Evolutionary conservation across 2,113 vertebrate species (phyloP).

Genomic region (Myodes glareolus): DNA sequence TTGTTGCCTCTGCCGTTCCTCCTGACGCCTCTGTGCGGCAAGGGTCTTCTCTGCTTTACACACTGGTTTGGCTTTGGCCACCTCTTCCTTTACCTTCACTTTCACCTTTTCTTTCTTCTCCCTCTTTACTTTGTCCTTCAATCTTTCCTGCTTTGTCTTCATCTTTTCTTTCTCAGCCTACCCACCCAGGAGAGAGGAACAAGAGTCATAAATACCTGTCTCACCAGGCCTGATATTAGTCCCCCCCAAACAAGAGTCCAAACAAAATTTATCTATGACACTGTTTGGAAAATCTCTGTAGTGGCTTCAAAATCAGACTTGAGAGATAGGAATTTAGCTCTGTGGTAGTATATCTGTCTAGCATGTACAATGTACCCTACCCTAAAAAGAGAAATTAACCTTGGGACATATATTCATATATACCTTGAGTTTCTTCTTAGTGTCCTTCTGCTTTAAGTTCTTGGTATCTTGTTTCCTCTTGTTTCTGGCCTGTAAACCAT

Average conservation of each 20-base stretch:
- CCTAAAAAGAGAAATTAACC: neutral
- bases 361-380: neutral
- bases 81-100: conserved; percentile 90
- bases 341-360: neutral
- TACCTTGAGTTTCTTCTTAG: conserved; percentile 93
- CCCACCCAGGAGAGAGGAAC: conserved; percentile 24
- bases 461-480: conserved; percentile 93
- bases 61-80: conserved; percentile 70
- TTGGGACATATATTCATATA: neutral
- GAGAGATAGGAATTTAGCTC: neutral
- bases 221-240: neutral
- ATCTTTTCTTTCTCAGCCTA: conserved; percentile 79
- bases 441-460: conserved; percentile 88
- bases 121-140: conserved; percentile 87
- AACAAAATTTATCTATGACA: conserved; percentile 32
- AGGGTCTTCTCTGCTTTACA: conserved; percentile 88
- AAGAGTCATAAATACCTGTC: neutral
- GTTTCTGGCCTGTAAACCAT: conserved; percentile 90
- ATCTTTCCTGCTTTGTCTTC: conserved; percentile 77
- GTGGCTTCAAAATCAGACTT: conserved; percentile 39
- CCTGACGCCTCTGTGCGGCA: conserved; percentile 90
- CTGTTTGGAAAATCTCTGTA: conserved; percentile 2
- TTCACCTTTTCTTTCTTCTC: conserved; percentile 89
- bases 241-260: conserved; percentile 2
- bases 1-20: conserved; percentile 95